Evolutionary conservation across 2,888 invertebrate species (phyloP).

Genomic region (Eurytoma adleriae): DNA sequence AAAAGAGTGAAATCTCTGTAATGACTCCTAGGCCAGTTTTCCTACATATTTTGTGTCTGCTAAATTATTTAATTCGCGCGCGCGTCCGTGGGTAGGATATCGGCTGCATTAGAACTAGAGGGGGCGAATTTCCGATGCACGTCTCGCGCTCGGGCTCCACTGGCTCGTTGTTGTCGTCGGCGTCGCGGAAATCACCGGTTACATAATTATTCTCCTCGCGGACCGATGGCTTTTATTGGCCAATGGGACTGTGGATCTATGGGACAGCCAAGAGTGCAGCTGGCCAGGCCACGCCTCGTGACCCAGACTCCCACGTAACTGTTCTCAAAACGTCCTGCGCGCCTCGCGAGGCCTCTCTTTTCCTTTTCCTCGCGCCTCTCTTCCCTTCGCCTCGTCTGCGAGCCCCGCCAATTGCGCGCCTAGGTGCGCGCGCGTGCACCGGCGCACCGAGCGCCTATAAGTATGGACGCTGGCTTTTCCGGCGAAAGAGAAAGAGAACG

Average conservation of each 20-base stretch:
- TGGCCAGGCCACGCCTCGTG: slow-evolving; percentile 76
- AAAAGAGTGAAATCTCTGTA: too few relatives aligned
- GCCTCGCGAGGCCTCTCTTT: not conserved
- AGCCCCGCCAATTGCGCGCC: not conserved
- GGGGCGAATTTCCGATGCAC: too few relatives aligned
- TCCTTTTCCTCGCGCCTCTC: not conserved
- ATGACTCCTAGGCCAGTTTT: too few relatives aligned
- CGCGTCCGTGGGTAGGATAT: too few relatives aligned
- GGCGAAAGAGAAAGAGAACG: slow-evolving; percentile 1
- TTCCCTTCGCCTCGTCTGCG: too few relatives aligned
- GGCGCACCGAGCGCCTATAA: not conserved
- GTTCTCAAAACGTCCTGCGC: slow-evolving; percentile 67
- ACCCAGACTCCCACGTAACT: slow-evolving; percentile 76
- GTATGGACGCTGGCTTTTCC: not conserved
- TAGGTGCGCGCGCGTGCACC: not conserved
- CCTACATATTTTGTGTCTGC: too few relatives aligned
- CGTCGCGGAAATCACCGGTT: slow-evolving; percentile 64
- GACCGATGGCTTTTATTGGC: slow-evolving; percentile 73
- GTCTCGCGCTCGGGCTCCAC: too few relatives aligned
- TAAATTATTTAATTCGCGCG: too few relatives aligned
- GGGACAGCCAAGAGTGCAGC: slow-evolving; percentile 65
- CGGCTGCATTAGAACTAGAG: too few relatives aligned
- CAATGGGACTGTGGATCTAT: slow-evolving; percentile 74
- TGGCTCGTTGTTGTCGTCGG: not conserved
- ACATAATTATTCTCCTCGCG: slow-evolving; percentile 74